These are phyloP conservation scores for Crematogaster levior DNA, from an alignment of 2,888 invertebrate species.

Conservation along the genomic window DNA sequence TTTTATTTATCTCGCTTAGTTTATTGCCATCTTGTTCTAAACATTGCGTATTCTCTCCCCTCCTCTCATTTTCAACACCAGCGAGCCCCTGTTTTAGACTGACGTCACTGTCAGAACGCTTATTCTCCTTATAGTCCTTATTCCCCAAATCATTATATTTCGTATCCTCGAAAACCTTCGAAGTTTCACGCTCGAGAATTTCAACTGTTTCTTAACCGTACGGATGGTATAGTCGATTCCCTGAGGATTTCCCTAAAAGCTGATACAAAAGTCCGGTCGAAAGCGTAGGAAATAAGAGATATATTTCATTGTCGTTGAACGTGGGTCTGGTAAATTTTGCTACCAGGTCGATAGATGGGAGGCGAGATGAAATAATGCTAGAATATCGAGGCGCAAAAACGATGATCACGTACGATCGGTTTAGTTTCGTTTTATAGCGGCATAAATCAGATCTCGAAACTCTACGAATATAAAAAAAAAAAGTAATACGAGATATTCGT, in stretches of 20 bases:
- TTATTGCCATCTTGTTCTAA: neutral
- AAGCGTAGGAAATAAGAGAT: conserved; percentile 27
- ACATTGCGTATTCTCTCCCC: neutral
- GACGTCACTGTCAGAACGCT: conserved; percentile 2
- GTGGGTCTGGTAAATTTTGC: conserved; percentile 36
- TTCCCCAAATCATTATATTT: conserved; percentile 29
- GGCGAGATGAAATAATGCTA: conserved; percentile 39
- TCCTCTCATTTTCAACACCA: conserved; percentile 43
- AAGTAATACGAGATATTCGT: neutral
- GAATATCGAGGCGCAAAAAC: conserved; percentile 6
- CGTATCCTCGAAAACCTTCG: conserved; percentile 29
- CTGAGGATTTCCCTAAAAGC: conserved; percentile 4
- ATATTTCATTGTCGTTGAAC: conserved; percentile 20
- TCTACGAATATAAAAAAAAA: neutral
- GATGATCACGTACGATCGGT: conserved; percentile 7
- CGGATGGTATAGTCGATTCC: conserved; percentile 33
- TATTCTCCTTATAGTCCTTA: neutral
- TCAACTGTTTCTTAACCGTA: conserved; percentile 46
- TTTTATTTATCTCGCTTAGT: conserved; percentile 24
- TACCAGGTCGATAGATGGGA: conserved; percentile 24
- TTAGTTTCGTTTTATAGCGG: conserved; percentile 14
- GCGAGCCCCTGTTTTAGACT: conserved; percentile 20
- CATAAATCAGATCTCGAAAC: conserved; percentile 22
- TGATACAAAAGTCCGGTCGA: conserved; percentile 34
- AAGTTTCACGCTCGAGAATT: conserved; percentile 35